Percentiles rank a stretch among this genome's conserved stretches.
Conservation (phyloP, 2,113 vertebrate genomes). For the Megaptera novaeangliae region DNA sequence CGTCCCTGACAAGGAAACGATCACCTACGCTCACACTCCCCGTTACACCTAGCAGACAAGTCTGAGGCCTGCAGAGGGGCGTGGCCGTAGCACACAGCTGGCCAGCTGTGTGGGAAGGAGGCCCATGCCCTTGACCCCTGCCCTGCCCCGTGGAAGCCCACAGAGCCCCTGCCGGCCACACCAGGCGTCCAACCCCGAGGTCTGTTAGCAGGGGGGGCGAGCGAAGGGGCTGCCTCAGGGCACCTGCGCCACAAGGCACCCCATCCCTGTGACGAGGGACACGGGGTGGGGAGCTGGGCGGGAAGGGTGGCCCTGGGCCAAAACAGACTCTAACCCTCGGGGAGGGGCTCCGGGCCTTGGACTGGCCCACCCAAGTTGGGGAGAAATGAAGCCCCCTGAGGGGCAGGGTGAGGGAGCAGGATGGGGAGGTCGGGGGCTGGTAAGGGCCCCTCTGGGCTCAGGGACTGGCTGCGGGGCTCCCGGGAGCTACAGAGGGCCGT, state of each 20-base stretch:
- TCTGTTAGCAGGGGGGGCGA: background rate
- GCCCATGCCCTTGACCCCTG: background rate
- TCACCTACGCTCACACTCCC: background rate
- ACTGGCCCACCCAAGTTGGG: background rate
- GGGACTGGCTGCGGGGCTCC: background rate
- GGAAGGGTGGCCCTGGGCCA: background rate
- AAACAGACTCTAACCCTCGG: no score
- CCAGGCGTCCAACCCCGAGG: rapidly evolving
- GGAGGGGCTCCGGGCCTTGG: background rate
- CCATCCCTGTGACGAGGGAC: background rate
- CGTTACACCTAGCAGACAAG: background rate
- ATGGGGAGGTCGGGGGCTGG: background rate
- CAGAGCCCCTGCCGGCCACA: background rate
- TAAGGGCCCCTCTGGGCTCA: background rate
- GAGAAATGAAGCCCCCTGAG: background rate
- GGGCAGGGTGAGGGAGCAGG: rapidly evolving
- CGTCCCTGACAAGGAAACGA: background rate
- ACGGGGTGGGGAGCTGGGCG: rapidly evolving
- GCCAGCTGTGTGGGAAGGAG: background rate
- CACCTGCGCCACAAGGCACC: background rate
- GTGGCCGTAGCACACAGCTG: background rate
- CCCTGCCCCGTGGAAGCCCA: background rate
- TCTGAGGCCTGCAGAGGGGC: background rate
- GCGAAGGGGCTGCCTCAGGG: background rate
- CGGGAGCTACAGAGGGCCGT: no score